Evolutionary conservation across 2,113 vertebrate species (phyloP), one percentile per base, ranked within the genome.

Genomic region (Larimichthys crocea): DNA sequence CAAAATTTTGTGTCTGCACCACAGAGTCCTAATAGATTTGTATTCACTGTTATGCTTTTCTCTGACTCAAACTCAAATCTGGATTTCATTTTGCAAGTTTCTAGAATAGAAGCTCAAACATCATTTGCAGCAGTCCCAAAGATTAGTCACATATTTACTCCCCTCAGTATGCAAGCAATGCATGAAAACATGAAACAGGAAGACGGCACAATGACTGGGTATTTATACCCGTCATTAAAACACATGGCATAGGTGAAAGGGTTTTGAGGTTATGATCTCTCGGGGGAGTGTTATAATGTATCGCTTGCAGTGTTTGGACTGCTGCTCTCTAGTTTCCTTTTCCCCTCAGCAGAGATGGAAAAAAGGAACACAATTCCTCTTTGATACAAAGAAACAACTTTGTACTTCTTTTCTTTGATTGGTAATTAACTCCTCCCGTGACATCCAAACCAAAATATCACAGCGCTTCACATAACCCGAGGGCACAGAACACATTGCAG

Each of bases 11-110:
- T 14, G 12, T 14, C 3, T 46, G 40, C 19, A 19, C 16, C 19
- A 5, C 31, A 3, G 65, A 55, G 80, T 49, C 69, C 26, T 64
- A 74, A 66, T 44, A 31, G 26, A 64, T 10, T 24, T 65, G 29
- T 17, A 22, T 52, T 72, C 2, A 17, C 64, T 20, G n/a, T 46
- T 59, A 10, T 67, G 40, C 11, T 77, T 83, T 64, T 59, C 76
- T 55, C 19, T 55, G 35, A 56, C 55, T n/a, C 20, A 17, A 8
- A 46, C 77, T 74, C 15, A 60, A 90, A 81, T 86, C 88, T 90
- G 87, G 80, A 82, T 87, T 91, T 84, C 10, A 88, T 92, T 89
- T 79, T 11, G 46, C 44, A 42, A 74, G 49, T 53, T 85, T 60
- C 24, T 63, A 55, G 48, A 22, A 2, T 16, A 77, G 20, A 86